Percentiles rank a stretch among this genome's conserved stretches.
These are phyloP conservation scores for Sphecodes monilicornis DNA, from an alignment of 2,888 invertebrate species.

Conservation along the genomic window DNA sequence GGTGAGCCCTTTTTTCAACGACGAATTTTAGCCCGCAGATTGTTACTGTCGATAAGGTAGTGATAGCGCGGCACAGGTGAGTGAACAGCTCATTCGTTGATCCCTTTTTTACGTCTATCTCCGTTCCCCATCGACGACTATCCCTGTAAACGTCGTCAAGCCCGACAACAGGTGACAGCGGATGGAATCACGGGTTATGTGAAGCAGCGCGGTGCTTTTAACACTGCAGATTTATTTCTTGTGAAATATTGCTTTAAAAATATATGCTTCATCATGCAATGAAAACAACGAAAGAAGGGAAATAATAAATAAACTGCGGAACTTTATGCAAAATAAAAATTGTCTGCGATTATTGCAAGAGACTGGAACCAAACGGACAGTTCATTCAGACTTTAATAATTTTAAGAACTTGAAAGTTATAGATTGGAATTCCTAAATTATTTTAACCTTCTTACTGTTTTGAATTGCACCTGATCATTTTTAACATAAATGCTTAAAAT, in stretches of 20 bases:
- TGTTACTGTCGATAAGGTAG: constrained; percentile 57
- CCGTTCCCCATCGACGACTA: constrained; percentile 26
- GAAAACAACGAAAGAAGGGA: neutral
- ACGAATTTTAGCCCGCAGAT: constrained; percentile 47
- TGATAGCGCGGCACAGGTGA: constrained; percentile 23
- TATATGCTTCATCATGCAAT: neutral
- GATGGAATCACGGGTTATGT: neutral
- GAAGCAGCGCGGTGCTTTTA: neutral
- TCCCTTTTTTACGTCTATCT: constrained; percentile 47
- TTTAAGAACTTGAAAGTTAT: no score
- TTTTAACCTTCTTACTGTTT: no score
- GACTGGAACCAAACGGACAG: no score
- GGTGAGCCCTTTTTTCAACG: constrained; percentile 23
- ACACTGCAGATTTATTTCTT: neutral
- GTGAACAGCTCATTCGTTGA: constrained; percentile 27
- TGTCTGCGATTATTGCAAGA: no score
- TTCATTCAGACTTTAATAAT: no score
- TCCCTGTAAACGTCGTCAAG: neutral
- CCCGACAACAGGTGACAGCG: constrained; percentile 46
- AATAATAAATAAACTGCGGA: neutral
- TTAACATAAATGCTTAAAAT: no score
- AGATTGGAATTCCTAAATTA: no score
- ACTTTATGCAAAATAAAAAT: no score
- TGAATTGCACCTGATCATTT: no score
- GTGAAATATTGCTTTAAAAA: neutral